Evolutionary conservation across 92 coral and sea anemone genomes (phyloP).

Genomic region (Phenganax marumi): DNA sequence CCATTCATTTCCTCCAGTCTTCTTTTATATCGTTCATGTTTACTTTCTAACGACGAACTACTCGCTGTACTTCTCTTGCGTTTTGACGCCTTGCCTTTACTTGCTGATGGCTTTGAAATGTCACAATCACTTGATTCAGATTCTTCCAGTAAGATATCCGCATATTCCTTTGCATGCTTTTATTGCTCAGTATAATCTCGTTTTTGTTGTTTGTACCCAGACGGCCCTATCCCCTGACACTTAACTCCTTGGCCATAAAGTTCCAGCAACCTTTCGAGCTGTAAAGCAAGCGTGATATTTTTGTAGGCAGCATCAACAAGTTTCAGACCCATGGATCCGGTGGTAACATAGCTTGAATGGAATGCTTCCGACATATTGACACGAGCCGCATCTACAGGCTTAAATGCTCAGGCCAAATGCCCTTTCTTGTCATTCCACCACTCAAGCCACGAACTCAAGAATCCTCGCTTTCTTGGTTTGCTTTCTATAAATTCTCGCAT

Average conservation of each 20-base stretch:
- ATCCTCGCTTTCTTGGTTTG: constrained; percentile 6
- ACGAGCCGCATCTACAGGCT: constrained; percentile 23
- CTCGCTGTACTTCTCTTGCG: background rate
- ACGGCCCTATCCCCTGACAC: no score
- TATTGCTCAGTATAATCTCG: constrained; percentile 12
- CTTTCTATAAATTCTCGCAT: constrained; percentile 15
- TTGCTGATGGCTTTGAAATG: background rate
- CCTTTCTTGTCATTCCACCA: constrained; percentile 45
- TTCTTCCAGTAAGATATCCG: constrained; percentile 6
- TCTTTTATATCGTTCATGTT: background rate
- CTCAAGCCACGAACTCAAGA: constrained; percentile 23
- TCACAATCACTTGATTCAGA: background rate
- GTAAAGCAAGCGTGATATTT: constrained; percentile 24
- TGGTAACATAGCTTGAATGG: constrained; percentile 40
- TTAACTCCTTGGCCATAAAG: constrained; percentile 38
- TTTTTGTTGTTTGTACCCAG: background rate
- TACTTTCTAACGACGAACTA: constrained; percentile 8
- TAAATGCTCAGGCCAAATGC: constrained; percentile 43
- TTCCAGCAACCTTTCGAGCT: constrained; percentile 16
- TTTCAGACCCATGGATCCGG: constrained; percentile 16
- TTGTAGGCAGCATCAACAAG: constrained; percentile 48
- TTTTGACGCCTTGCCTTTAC: background rate
- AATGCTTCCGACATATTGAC: constrained; percentile 36
- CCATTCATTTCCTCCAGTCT: background rate
- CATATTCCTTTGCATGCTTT: constrained; percentile 31